These are phyloP conservation scores for Capreolus pygargus DNA, from an alignment of 2,113 vertebrate genomes.

Conservation along the genomic window DNA sequence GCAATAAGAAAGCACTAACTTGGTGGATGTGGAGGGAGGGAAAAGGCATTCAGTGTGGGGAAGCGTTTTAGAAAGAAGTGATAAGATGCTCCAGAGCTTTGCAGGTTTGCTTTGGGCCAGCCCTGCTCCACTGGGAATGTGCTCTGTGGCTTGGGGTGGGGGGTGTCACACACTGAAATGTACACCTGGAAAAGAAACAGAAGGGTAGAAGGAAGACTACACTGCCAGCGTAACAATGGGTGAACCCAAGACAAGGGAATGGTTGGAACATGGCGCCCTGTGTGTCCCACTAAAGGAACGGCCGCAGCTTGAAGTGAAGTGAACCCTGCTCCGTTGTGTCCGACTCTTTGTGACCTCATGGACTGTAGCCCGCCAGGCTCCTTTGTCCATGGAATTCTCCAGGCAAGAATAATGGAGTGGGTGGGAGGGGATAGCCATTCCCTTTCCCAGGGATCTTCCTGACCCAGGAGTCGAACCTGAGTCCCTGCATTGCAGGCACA, in stretches of 20 bases:
- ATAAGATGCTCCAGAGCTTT: not conserved
- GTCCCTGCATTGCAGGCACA: not conserved
- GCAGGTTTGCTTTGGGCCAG: not conserved
- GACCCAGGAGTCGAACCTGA: not conserved
- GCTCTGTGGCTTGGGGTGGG: not conserved
- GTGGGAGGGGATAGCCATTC: not conserved
- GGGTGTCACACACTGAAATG: not conserved
- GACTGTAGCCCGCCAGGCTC: not conserved
- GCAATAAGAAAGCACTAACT: not conserved
- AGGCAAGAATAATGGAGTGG: not conserved
- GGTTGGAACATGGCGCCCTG: too few relatives aligned
- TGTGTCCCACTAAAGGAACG: not conserved
- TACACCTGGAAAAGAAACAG: not conserved
- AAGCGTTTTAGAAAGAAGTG: not conserved
- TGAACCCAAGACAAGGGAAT: not conserved
- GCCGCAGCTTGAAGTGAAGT: not conserved
- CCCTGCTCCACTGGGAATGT: too few relatives aligned
- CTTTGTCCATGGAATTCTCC: not conserved
- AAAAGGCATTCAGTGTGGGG: not conserved
- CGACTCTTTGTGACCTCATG: not conserved
- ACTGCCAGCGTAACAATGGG: not conserved
- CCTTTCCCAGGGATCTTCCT: not conserved
- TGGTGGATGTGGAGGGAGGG: not conserved
- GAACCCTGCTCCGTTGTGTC: not conserved
- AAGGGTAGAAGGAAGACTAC: not conserved